Evolutionary conservation across 2,888 invertebrate genomes (phyloP).

Genomic region (Mimas tiliae): DNA sequence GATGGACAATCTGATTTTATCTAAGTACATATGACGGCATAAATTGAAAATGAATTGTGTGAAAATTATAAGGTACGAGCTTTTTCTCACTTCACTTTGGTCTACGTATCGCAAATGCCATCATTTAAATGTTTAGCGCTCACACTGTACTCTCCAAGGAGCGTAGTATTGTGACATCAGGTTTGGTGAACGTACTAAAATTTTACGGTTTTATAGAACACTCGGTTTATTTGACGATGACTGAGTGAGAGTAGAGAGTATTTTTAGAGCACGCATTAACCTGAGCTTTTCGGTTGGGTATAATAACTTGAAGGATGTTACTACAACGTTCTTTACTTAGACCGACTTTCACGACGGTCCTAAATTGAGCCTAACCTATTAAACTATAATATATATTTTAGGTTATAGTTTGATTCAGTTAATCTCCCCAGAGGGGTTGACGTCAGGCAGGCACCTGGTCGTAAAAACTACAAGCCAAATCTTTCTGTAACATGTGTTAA

Average conservation of each 20-base stretch:
- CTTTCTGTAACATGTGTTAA: too few relatives aligned
- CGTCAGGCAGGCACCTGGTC: too few relatives aligned
- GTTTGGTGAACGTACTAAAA: neutral
- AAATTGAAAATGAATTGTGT: too few relatives aligned
- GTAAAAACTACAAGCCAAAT: too few relatives aligned
- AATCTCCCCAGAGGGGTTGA: too few relatives aligned
- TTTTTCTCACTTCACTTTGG: too few relatives aligned
- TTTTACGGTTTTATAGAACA: constrained; percentile 7
- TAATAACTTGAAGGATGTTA: neutral
- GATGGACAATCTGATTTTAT: neutral
- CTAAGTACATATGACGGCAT: too few relatives aligned
- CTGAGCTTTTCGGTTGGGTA: constrained; percentile 12
- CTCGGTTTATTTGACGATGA: constrained; percentile 16
- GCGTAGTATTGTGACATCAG: neutral
- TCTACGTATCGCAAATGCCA: neutral
- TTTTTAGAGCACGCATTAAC: constrained; percentile 20
- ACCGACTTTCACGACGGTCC: too few relatives aligned
- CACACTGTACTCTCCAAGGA: neutral
- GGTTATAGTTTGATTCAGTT: too few relatives aligned
- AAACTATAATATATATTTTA: too few relatives aligned
- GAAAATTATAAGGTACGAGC: too few relatives aligned
- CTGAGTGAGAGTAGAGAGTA: constrained; percentile 13
- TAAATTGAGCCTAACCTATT: too few relatives aligned
- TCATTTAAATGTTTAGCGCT: neutral
- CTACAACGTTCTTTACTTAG: constrained; percentile 18